Evolutionary conservation across 2,113 vertebrate genomes (phyloP), one percentile per base, ranked within the genome.

Genomic region (Pontoporia blainvillei): DNA sequence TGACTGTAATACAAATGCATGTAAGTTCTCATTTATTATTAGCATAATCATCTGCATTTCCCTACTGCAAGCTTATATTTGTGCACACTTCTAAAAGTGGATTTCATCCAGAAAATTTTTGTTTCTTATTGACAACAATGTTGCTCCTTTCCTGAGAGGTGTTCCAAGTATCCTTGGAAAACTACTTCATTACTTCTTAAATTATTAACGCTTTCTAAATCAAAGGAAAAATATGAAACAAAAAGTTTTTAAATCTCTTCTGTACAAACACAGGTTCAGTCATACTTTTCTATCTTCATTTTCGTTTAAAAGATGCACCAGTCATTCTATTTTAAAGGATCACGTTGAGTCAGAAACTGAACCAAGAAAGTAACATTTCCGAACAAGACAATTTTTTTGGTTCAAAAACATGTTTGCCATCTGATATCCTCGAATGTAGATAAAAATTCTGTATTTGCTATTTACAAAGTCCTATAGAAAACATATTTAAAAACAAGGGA

Each of bases 351-450:
- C 44, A 92, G 61, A 88, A 57, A 71, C 52, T 49, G 73, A 79
- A 93, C 46, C 73, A 67, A 87, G 64, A 57, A 96, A 88, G 87
- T 82, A 31, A 76, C 23, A 76, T 82, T 96, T 97, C 17, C 44
- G 39, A 96, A 52, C 41, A 90, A 41, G 11, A 71, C n/a, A 15
- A n/a, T 11, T 13, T 34, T 21, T 41, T 79, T 87, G 54, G 27
- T 36, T 91, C 29, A 59, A 25, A 86, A 73, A 75, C 54, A 57
- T 9, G 2, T 46, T 73, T 75, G 6, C 36, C 17, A n/a, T 85
- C 21, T 34, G 15, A 44, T 79, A 1, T 57, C 46, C 93, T 54
- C 39, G 81, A 92, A 75, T 44, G 25, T 14, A 86, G 57, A 10
- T 72, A 79, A 82, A 23, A 82, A 21, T 84, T 94, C 52, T 66